Conservation (phyloP, 1,140 invertebrate species). For the Sycophaga agraensis region DNA sequence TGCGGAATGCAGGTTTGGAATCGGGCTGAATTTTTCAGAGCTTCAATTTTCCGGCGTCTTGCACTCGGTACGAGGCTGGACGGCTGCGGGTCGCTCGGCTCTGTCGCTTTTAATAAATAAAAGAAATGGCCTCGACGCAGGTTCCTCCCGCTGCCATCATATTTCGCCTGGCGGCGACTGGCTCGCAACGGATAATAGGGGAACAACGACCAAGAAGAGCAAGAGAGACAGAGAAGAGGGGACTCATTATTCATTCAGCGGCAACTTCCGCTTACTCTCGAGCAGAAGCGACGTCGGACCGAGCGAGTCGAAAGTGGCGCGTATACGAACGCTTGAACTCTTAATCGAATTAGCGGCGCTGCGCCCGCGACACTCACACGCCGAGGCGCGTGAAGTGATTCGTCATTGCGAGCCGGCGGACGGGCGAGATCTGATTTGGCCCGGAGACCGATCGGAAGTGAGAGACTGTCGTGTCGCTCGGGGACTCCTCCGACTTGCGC, state of each 20-base stretch:
- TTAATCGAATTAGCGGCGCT: constrained; percentile 4
- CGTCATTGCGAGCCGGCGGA: not conserved
- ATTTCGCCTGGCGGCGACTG: not conserved
- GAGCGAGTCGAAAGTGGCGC: no score
- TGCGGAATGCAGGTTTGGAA: no score
- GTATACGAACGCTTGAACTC: not conserved
- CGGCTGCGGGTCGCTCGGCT: constrained; percentile 1
- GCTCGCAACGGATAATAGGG: no score
- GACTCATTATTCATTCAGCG: constrained; percentile 48
- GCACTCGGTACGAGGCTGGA: not conserved
- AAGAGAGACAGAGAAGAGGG: constrained; percentile 20
- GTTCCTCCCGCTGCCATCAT: not conserved
- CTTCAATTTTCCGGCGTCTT: not conserved
- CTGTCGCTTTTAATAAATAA: constrained; percentile 4
- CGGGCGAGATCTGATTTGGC: not conserved
- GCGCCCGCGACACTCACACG: no score
- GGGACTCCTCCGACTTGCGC: not conserved
- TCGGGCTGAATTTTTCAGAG: not conserved
- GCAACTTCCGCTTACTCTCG: constrained; percentile 35
- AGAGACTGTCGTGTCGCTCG: not conserved
- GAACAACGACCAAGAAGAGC: no score
- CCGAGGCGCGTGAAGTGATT: no score
- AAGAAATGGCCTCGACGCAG: not conserved
- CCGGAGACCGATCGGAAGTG: not conserved
- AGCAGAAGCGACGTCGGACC: not conserved